phyloP scores from a whole-genome alignment of 2,797 vertebrate species.

The Melanitta fusca region DNA sequence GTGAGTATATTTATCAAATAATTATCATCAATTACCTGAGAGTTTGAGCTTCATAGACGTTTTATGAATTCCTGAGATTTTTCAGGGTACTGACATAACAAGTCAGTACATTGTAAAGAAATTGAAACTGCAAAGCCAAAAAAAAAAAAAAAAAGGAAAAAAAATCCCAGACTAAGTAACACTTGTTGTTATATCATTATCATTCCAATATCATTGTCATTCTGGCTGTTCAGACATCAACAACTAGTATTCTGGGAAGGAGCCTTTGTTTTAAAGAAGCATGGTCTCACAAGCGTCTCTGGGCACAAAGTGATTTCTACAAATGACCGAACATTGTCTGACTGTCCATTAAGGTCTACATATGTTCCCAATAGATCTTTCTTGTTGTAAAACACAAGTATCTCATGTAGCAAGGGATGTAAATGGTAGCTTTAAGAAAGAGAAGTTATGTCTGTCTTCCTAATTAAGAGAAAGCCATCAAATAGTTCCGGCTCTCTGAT shows the following conservation, averaged over 20 bases:
- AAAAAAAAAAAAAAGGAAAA: not conserved
- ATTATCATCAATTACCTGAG: constrained; percentile 34
- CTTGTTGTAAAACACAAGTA: not conserved
- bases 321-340: not conserved
- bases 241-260: not conserved
- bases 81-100: not conserved
- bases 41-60: not conserved
- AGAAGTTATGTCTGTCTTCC: not conserved
- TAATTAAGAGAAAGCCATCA: not conserved
- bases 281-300: not conserved
- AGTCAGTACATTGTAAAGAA: not conserved
- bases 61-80: not conserved
- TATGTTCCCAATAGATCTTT: fast-evolving
- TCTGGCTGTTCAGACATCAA: not conserved
- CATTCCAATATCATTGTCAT: not conserved
- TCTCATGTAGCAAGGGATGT: not conserved
- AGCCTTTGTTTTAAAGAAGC: not conserved
- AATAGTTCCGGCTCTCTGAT: not conserved
- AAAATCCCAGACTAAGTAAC: not conserved
- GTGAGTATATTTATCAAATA: constrained; percentile 37
- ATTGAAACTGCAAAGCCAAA: not conserved
- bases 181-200: not conserved
- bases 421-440: not conserved
- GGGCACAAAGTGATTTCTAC: not conserved
- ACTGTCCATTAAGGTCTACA: not conserved